These are phyloP conservation scores for Diplodus sargus DNA, from an alignment of 2,797 vertebrate species.

Conservation along the genomic window DNA sequence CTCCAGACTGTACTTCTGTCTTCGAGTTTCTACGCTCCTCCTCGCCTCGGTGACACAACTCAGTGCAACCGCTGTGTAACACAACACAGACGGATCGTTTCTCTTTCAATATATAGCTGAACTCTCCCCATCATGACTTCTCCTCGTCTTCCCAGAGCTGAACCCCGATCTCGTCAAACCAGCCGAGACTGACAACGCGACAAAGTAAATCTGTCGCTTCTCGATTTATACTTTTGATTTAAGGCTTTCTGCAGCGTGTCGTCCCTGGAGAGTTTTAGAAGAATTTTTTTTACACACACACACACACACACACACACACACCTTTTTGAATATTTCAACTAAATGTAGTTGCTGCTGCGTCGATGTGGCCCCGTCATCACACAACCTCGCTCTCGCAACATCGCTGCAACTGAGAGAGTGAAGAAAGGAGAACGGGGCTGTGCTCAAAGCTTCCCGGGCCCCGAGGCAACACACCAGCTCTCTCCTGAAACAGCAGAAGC, in stretches of 20 bases:
- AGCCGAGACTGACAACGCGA: constrained; percentile 11
- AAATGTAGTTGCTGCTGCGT: constrained; percentile 35
- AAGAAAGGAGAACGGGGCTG: constrained; percentile 23
- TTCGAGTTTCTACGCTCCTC: background rate
- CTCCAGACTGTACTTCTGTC: background rate
- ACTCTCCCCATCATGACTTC: background rate
- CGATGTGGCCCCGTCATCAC: constrained; percentile 37
- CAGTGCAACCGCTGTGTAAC: constrained; percentile 7
- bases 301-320: background rate
- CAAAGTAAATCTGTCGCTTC: constrained; percentile 13
- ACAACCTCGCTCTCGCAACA: constrained; percentile 36
- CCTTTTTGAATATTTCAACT: constrained; percentile 52
- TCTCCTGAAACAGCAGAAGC: constrained; percentile 65
- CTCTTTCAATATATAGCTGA: constrained; percentile 2
- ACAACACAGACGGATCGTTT: background rate
- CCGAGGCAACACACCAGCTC: constrained; percentile 50
- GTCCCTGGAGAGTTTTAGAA: constrained; percentile 5
- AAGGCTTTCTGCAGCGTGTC: background rate
- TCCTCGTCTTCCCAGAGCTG: background rate
- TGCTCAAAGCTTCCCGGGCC: constrained; percentile 68
- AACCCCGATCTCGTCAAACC: constrained; percentile 9
- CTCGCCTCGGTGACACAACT: constrained; percentile 4
- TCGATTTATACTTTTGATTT: constrained; percentile 24
- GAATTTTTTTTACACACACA: background rate
- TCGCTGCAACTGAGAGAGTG: constrained; percentile 39